These are phyloP conservation scores for Condylura cristata DNA, from an alignment of 2,113 vertebrate genomes.

Conservation along the genomic window DNA sequence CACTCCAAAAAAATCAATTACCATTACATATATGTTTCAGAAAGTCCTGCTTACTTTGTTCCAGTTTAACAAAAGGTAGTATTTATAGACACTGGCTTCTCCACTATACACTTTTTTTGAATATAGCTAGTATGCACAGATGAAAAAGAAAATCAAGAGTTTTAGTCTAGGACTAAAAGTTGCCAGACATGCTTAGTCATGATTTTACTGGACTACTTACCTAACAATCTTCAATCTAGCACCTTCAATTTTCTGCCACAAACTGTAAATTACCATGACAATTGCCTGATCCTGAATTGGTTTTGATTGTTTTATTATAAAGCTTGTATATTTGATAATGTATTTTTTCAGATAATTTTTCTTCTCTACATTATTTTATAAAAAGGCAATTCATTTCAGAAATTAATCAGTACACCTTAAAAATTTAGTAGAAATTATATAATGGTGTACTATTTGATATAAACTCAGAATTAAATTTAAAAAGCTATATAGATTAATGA, in stretches of 20 bases:
- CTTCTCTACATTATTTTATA: neutral
- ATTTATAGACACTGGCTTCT: neutral
- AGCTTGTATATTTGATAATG: neutral
- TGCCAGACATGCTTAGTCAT: neutral
- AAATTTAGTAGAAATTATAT: neutral
- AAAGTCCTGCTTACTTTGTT: neutral
- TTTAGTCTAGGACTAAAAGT: neutral
- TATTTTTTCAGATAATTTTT: neutral
- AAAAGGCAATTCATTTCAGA: neutral
- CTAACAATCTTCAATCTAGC: neutral
- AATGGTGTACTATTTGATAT: neutral
- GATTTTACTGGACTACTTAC: neutral
- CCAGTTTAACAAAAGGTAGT: neutral
- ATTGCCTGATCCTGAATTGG: neutral
- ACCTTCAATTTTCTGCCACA: neutral
- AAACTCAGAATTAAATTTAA: neutral
- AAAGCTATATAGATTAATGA: neutral
- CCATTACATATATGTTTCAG: neutral
- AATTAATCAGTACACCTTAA: neutral
- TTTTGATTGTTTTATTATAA: conserved; percentile 3
- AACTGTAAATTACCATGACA: neutral
- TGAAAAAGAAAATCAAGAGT: neutral
- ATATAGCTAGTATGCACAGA: neutral
- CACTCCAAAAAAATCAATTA: neutral
- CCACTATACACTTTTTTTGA: neutral